phyloP scores from a whole-genome alignment of 2,888 invertebrate genomes.

The Encarsia formosa region DNA sequence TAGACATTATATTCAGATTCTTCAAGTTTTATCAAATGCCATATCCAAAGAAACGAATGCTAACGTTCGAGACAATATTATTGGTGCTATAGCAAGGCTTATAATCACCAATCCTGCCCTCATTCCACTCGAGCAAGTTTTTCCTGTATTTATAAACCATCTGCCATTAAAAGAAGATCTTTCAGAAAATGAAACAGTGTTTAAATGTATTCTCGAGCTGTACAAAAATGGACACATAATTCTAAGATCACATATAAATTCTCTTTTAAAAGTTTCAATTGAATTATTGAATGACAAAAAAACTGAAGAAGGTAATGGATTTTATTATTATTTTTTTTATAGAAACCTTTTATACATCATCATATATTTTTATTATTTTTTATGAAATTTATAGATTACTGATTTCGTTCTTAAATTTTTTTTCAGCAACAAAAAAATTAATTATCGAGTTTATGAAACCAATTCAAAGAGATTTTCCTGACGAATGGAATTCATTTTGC shows the following conservation, averaged over 20 bases:
- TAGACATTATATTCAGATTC: slow-evolving; percentile 63
- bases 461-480: slow-evolving; percentile 57
- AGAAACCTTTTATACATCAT: too few relatives aligned
- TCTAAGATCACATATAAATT: slow-evolving; percentile 55
- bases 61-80: slow-evolving; percentile 71
- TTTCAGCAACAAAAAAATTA: slow-evolving; percentile 53
- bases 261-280: slow-evolving; percentile 56
- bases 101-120: slow-evolving; percentile 62
- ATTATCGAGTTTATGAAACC: slow-evolving; percentile 57
- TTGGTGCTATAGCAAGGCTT: slow-evolving; percentile 71
- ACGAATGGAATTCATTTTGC: slow-evolving; percentile 55
- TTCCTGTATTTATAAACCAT: slow-evolving; percentile 67
- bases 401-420: slow-evolving; percentile 4
- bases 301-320: slow-evolving; percentile 54
- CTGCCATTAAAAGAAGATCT: slow-evolving; percentile 71
- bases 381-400: background rate
- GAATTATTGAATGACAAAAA: slow-evolving; percentile 58
- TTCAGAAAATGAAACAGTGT: slow-evolving; percentile 69
- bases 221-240: slow-evolving; percentile 61
- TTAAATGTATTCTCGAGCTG: slow-evolving; percentile 61
- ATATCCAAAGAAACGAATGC: slow-evolving; percentile 63
- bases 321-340: background rate
- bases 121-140: slow-evolving; percentile 68
- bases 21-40: slow-evolving; percentile 64
- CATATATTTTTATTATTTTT: too few relatives aligned